Evolutionary conservation across 2,797 vertebrate species (phyloP).

Genomic region (Triplophysa bombifrons): DNA sequence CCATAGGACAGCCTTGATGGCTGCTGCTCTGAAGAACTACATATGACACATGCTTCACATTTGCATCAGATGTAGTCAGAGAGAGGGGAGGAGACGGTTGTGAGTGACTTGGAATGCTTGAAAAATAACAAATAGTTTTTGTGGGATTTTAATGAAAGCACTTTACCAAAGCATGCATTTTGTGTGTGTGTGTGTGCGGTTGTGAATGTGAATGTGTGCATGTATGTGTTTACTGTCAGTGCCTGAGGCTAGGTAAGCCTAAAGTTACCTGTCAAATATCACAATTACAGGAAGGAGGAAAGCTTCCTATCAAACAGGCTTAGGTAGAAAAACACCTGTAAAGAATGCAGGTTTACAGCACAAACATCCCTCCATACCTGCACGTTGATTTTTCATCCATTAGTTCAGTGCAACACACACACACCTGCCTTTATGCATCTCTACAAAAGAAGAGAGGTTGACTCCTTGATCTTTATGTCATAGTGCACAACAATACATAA

Average conservation of each 20-base stretch:
- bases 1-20: neutral
- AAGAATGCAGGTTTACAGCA: neutral
- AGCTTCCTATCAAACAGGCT: neutral
- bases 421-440: slow-evolving; percentile 1
- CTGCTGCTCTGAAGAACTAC: neutral
- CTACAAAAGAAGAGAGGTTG: neutral
- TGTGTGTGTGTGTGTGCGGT: neutral
- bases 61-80: slow-evolving; percentile 8
- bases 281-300: slow-evolving; percentile 27
- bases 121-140: neutral
- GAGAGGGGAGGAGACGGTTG: neutral
- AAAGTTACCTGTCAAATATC: neutral
- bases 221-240: neutral
- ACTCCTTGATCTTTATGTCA: neutral
- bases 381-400: slow-evolving; percentile 6
- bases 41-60: slow-evolving; percentile 14
- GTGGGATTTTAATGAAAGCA: neutral
- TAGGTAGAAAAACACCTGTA: neutral
- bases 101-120: neutral
- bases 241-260: neutral
- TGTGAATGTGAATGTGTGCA: neutral
- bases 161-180: neutral
- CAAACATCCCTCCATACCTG: slow-evolving; percentile 10
- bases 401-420: slow-evolving; percentile 44
- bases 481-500: neutral